These are phyloP conservation scores for Siniperca scherzeri DNA, from an alignment of 2,797 vertebrate genomes.

Conservation along the genomic window DNA sequence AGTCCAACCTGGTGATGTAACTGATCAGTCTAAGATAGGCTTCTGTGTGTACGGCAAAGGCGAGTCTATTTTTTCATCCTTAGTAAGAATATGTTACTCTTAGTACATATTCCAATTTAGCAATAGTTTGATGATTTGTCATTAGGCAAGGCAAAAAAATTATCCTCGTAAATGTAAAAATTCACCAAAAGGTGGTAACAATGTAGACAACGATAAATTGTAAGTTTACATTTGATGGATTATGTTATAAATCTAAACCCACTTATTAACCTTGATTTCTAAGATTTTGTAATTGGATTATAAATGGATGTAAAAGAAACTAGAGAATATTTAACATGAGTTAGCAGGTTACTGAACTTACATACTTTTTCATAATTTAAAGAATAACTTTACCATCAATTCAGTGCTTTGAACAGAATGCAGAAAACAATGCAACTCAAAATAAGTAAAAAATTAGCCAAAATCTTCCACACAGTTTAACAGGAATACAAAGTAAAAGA, in stretches of 20 bases:
- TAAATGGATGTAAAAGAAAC: neutral
- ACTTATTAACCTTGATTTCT: neutral
- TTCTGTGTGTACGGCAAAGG: neutral
- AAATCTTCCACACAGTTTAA: neutral
- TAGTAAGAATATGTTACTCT: neutral
- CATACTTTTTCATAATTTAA: neutral
- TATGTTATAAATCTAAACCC: neutral
- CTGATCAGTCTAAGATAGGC: neutral
- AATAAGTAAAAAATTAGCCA: neutral
- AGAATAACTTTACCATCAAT: neutral
- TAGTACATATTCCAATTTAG: neutral
- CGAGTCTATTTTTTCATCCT: constrained; percentile 1
- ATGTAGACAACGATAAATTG: neutral
- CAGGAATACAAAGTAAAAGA: neutral
- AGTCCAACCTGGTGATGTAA: neutral
- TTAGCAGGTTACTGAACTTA: neutral
- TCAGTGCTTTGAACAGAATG: constrained; percentile 10
- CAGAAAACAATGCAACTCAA: neutral
- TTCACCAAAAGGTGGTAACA: neutral
- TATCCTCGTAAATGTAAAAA: fast-evolving
- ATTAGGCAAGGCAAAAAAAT: neutral
- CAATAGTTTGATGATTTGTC: neutral
- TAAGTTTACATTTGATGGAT: neutral
- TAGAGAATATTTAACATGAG: neutral
- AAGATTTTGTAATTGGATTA: neutral